Evolutionary conservation across 2,113 vertebrate species (phyloP), one percentile per base, ranked within the genome.

Genomic region (Phrynosoma blainvillii): DNA sequence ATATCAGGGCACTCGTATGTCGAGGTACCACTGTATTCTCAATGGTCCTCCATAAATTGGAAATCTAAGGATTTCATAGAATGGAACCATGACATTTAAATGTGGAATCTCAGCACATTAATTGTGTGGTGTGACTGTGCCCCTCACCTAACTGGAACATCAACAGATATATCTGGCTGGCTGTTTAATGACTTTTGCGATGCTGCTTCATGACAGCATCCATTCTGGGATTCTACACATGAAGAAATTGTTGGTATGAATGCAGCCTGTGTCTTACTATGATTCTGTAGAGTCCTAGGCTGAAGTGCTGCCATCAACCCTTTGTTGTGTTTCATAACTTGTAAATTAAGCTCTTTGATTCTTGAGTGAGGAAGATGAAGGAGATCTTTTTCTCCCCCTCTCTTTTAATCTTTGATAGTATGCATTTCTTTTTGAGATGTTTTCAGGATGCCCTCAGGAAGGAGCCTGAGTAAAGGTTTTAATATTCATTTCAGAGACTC

Each of bases 391-490:
- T 18, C 2, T 5, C 30, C 52, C 21, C 10, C 9, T 30, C 25
- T 18, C 40, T 52, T 25, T 10, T 59, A 12, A 27, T 21, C 40
- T 81, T 84, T 85, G 25, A 68, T 12, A 68, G 25, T 0, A 0
- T 87, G n/a, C n/a, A 92, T 82, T 70, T 79, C 0, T 4, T 66
- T 75, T 40, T 65, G 5, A 65, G 62, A 25, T 23, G 21, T 70
- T 70, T 70, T 25, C 10, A 70, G 18, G 7, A 27, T 70, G 68
- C 83, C 78, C 18, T 0, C 47, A 47, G 0, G 84, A 86, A 81
- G 79, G 71, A 87, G 10, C 71, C n/a, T 11, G 9, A 47, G 47
- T 88, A 66, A 80, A 89, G 89, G 42, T 30, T 77, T 90, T 9
- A 77, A 7, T 9, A 10, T 10, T 86, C 52, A 73, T 13, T 62